Evolutionary conservation across 2,797 vertebrate genomes (phyloP).

Genomic region (Momotus momota): DNA sequence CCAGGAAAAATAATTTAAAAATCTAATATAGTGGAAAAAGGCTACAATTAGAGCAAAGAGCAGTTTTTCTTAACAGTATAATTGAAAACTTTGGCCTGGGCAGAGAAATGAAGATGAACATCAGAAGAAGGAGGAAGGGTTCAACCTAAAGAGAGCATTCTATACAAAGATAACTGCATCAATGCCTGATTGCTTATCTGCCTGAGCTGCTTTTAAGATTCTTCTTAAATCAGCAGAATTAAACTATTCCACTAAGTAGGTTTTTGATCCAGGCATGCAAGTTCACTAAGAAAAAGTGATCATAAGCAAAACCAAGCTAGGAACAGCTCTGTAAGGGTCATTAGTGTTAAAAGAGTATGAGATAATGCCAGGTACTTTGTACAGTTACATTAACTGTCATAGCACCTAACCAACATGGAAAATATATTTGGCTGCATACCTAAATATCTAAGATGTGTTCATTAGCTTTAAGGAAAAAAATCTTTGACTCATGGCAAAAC

Average conservation of each 20-base stretch:
- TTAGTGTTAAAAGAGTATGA: neutral
- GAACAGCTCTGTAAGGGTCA: neutral
- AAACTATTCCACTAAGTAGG: neutral
- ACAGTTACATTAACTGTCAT: neutral
- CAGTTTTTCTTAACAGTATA: neutral
- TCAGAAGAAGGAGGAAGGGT: neutral
- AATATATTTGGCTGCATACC: neutral
- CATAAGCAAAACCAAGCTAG: neutral
- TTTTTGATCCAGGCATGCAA: neutral
- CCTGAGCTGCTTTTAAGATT: neutral
- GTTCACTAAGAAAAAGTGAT: neutral
- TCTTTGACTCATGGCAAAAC: neutral
- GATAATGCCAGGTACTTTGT: neutral
- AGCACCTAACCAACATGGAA: neutral
- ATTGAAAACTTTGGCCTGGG: neutral
- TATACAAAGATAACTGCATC: neutral
- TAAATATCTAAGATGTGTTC: neutral
- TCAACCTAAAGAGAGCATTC: neutral
- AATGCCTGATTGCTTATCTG: fast-evolving
- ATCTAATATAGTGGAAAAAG: neutral
- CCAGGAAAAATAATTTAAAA: neutral
- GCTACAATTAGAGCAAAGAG: neutral
- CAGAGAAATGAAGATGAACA: neutral
- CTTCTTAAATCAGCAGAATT: neutral
- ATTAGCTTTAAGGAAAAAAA: neutral